Conservation (phyloP, 2,113 vertebrate genomes). For the Athene noctua region DNA sequence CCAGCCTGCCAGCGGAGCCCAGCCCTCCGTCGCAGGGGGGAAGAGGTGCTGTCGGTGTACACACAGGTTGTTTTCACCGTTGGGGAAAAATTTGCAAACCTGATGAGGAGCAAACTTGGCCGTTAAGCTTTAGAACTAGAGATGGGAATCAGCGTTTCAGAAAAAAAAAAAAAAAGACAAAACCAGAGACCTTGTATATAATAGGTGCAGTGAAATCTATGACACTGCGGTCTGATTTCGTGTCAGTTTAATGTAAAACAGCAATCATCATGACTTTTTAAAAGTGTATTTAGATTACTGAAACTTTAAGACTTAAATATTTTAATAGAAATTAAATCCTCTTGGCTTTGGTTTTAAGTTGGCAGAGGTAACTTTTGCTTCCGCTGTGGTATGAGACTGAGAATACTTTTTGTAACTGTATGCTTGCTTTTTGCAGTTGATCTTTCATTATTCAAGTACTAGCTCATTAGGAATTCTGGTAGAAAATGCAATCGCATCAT, state of each 20-base stretch:
- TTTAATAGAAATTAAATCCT: constrained; percentile 61
- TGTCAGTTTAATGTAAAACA: constrained; percentile 39
- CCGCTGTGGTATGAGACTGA: constrained; percentile 38
- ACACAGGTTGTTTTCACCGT: neutral
- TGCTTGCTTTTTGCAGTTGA: constrained; percentile 52
- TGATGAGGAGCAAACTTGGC: neutral
- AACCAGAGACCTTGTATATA: constrained; percentile 49
- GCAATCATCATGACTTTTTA: constrained; percentile 33
- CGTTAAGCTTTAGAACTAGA: neutral
- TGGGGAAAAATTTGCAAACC: neutral
- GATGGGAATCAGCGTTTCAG: constrained; percentile 39
- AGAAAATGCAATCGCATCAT: constrained; percentile 19
- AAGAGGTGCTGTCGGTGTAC: neutral
- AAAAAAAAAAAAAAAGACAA: neutral
- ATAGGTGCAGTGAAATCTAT: constrained; percentile 24
- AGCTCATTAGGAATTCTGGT: constrained; percentile 42
- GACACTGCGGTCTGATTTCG: constrained; percentile 40
- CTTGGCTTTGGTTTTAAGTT: constrained; percentile 62
- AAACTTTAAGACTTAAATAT: constrained; percentile 59
- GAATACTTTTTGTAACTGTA: constrained; percentile 31
- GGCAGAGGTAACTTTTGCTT: constrained; percentile 60
- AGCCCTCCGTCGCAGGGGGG: neutral
- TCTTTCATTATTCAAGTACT: constrained; percentile 30
- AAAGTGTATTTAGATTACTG: constrained; percentile 57
- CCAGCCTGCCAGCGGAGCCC: neutral